phyloP scores from a whole-genome alignment of 2,888 invertebrate genomes.

The Hypomecis atomaria region DNA sequence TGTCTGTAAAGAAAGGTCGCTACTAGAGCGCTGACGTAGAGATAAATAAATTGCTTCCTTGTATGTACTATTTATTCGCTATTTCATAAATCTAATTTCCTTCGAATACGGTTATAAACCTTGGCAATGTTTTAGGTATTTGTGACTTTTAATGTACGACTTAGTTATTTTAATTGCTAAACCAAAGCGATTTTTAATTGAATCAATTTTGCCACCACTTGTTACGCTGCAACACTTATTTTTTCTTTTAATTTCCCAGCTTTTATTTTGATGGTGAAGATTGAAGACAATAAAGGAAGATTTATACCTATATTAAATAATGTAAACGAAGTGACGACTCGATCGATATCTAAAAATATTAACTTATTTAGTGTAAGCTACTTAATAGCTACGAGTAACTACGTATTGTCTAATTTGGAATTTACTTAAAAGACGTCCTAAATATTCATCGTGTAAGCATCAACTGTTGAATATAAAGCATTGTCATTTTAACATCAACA shows the following conservation, averaged over 20 bases:
- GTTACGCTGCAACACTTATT: constrained; percentile 49
- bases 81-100: constrained; percentile 52
- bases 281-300: constrained; percentile 84
- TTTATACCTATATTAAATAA: constrained; percentile 80
- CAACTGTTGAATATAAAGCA: constrained; percentile 52
- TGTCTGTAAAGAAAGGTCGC: constrained; percentile 11
- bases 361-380: constrained; percentile 74
- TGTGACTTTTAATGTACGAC: constrained; percentile 51
- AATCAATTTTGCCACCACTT: constrained; percentile 73
- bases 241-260: constrained; percentile 55
- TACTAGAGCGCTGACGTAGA: constrained; percentile 38
- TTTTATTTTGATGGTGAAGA: constrained; percentile 75
- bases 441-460: constrained; percentile 47
- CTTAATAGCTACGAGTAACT: constrained; percentile 57
- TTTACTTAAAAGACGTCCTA: constrained; percentile 54
- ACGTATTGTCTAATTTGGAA: constrained; percentile 59
- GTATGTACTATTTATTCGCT: constrained; percentile 49
- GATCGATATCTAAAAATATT: constrained; percentile 77
- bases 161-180: constrained; percentile 66
- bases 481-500: constrained; percentile 18
- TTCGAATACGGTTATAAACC: constrained; percentile 75
- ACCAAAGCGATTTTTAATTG: constrained; percentile 74
- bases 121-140: constrained; percentile 50
- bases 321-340: constrained; percentile 73
- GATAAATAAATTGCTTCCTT: constrained; percentile 41